Base-by-base conservation (phyloP, 1,140 invertebrate species). In the Hydropsyche tenuis region DNA sequence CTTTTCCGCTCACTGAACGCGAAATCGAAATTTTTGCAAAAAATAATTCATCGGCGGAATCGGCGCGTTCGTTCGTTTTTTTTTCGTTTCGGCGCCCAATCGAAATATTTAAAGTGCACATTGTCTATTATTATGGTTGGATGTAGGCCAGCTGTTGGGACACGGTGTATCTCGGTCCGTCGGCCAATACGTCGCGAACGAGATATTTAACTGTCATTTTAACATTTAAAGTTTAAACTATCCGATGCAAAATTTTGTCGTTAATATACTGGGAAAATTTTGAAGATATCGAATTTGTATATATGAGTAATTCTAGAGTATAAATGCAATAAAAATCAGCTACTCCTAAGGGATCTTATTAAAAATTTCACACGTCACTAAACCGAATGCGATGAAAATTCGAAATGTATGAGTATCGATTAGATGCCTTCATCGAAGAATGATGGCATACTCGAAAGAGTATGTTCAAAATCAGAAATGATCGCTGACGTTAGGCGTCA, bases 101-200 rank as follows among this genome's bases (percentile, higher is more conserved):
- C 6, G 45, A 65, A 68, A 68, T 68, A 48, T 68, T 68, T 68
- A 68, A 68, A 68, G 30, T 42, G 63, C 63, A 45, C 68, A 46
- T 53, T 45, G 48, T 70, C 68, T 70, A 70, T 70, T 70, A 70
- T 70, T 70, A 42, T 60, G 51, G 27, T 56, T 70, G 68, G 68
- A 70, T 70, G n/a, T 18, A 56, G 48, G 46, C 68, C 68, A 70
- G 68, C 14, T 60, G 43, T 70, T 70, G 68, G 48, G 68, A 70
- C 68, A 70, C 18, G 48, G 68, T 48, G 65, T 60, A 60, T 45
- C 65, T 68, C 65, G 43, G 56, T 46, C 65, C 23, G 45, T 43
- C 65, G 65, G 65, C 45, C 65, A 68, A 37, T 56, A 37, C 2
- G 42, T 70, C 25, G 43, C 18, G 46, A 69, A 70, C 25, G 51